phyloP scores from a whole-genome alignment of 1,140 invertebrate genomes.

The Dendrolimus punctatus region DNA sequence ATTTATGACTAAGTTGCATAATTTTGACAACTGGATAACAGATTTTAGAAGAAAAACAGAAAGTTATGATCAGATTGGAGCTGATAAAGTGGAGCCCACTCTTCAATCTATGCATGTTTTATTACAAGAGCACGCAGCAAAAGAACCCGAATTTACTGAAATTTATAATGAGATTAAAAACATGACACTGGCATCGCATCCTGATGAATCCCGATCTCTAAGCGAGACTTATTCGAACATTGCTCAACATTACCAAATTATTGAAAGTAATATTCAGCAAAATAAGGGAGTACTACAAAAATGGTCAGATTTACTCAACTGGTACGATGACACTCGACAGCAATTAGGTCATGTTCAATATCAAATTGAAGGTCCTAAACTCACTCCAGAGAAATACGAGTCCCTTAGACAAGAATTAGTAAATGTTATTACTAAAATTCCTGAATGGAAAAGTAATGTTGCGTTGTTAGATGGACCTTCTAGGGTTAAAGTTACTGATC shows the following conservation, averaged over 20 bases:
- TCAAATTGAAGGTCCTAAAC: conserved; percentile 82
- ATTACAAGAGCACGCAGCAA: conserved; percentile 86
- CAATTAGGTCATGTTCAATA: conserved; percentile 87
- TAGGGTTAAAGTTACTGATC: conserved; percentile 79
- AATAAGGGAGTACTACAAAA: conserved; percentile 85
- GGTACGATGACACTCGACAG: conserved; percentile 86
- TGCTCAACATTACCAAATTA: conserved; percentile 82
- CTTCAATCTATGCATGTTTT: conserved; percentile 85
- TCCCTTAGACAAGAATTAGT: conserved; percentile 79
- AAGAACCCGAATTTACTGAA: conserved; percentile 79
- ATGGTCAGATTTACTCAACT: conserved; percentile 87
- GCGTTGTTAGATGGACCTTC: conserved; percentile 78
- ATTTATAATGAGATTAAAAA: conserved; percentile 89
- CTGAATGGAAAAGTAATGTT: conserved; percentile 79
- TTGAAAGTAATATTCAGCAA: conserved; percentile 82
- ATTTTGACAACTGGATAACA: conserved; percentile 90
- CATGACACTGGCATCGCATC: conserved; percentile 77
- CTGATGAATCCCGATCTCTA: conserved; percentile 81
- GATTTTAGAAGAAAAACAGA: conserved; percentile 81
- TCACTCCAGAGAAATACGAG: conserved; percentile 76
- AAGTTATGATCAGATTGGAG: conserved; percentile 84
- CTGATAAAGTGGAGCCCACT: conserved; percentile 84
- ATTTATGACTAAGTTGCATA: conserved; percentile 85
- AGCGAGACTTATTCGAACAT: conserved; percentile 83
- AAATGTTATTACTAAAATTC: conserved; percentile 76